Base-by-base conservation (phyloP, 2,113 vertebrate species). In the Meleagris gallopavo region DNA sequence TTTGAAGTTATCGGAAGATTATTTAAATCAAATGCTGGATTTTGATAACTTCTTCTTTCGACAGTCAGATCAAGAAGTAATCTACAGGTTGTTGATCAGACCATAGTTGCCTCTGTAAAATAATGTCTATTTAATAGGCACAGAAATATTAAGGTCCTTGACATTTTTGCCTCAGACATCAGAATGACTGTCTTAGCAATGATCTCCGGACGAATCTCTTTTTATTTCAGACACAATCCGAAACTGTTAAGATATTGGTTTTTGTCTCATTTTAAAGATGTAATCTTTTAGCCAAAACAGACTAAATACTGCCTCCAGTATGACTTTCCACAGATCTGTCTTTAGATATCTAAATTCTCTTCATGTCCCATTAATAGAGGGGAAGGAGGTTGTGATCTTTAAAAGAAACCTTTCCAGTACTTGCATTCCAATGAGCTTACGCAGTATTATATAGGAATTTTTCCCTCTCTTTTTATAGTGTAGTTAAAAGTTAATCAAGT, bases 121-220 rank as follows among this genome's bases (percentile, higher is more conserved):
- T 71, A 36, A 67, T 0, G 0, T 9, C n/a, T 76, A 8, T 64
- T 90, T 58, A 38, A 58, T 14, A 40, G 78, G 22, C 52, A 41
- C 0, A 2, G 58, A 75, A 80, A 62, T 18, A 5, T 41, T 16
- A 13, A 9, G 8, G 40, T 58, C 21, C 29, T 50, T 52, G 9
- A 21, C 17, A 24, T 32, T 83, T 87, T 83, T 73, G 38, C 27
- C 32, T 69, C 16, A 48, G 19, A 41, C 14, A 1, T 0, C 22
- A 21, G 18, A 52, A 20, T 43, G 5, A 48, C 19, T 45, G 4
- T 21, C 76, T 85, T 43, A 64, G 30, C 18, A 21, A 24, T 30
- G 1, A 0, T 34, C 38, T 73, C 60, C 0, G 1, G 13, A 12
- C 58, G 21, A 21, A 71, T 66, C 21, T 21, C 13, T 16, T 58